A percentile compares a stretch with the other conserved stretches of the same genome.
Conservation (phyloP, 2,888 invertebrate species). For the Watsonalla binaria region DNA sequence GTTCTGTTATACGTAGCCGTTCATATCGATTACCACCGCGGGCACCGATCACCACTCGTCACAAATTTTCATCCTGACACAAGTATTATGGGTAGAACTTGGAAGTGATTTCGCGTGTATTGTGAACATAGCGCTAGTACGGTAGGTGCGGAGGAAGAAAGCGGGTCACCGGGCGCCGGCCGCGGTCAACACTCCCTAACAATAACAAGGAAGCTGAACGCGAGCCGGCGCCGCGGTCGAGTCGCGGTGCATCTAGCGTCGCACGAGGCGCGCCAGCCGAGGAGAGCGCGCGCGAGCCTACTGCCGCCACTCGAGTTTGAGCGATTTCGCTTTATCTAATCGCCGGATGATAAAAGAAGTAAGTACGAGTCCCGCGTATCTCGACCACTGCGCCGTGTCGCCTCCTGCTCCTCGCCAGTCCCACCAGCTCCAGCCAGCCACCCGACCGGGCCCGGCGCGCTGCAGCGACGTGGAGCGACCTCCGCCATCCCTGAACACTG, state of each 20-base stretch:
- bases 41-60: too few relatives aligned
- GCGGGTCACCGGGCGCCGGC: constrained; percentile 29
- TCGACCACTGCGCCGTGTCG: constrained; percentile 15
- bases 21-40: too few relatives aligned
- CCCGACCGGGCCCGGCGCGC: constrained; percentile 2
- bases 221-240: constrained; percentile 14
- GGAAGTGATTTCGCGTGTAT: not conserved
- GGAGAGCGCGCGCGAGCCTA: constrained; percentile 42
- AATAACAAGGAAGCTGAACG: constrained; percentile 44
- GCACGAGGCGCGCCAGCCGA: constrained; percentile 26
- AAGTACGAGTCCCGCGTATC: constrained; percentile 35
- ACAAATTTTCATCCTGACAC: not conserved
- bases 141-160: constrained; percentile 12
- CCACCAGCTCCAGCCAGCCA: constrained; percentile 1
- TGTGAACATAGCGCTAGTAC: too few relatives aligned
- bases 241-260: constrained; percentile 9
- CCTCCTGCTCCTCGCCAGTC: constrained; percentile 8
- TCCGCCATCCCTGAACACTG: constrained; percentile 8
- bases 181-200: constrained; percentile 56
- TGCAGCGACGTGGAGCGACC: constrained; percentile 10
- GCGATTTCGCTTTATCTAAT: constrained; percentile 65
- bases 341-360: constrained; percentile 52
- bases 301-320: constrained; percentile 40
- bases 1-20: too few relatives aligned
- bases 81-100: not conserved